phyloP scores from a whole-genome alignment of 2,113 vertebrate species.

The Takifugu bimaculatus region DNA sequence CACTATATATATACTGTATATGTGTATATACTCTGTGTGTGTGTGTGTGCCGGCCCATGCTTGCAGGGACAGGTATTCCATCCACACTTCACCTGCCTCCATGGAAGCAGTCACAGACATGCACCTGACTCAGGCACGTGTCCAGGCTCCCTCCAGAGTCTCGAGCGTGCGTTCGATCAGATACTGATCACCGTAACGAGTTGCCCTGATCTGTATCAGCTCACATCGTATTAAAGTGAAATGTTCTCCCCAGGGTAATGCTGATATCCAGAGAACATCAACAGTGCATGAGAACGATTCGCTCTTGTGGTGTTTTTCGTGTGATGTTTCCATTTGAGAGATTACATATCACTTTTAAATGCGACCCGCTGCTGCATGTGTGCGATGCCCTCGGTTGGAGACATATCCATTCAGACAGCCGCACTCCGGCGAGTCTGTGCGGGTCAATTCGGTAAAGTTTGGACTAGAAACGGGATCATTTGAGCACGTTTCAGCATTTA shows the following conservation, averaged over 20 bases:
- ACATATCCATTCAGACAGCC: slow-evolving; percentile 37
- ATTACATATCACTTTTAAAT: slow-evolving; percentile 12
- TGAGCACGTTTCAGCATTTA: slow-evolving; percentile 61
- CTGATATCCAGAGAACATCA: slow-evolving; percentile 9
- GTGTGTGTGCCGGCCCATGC: too few relatives aligned
- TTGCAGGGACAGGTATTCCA: too few relatives aligned
- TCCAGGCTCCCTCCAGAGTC: slow-evolving; percentile 7
- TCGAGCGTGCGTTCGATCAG: slow-evolving; percentile 5
- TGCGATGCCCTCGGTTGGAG: background rate
- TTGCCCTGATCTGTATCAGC: slow-evolving; percentile 6
- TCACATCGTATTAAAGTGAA: slow-evolving; percentile 7
- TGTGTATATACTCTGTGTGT: too few relatives aligned
- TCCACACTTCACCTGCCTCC: too few relatives aligned
- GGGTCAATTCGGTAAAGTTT: slow-evolving; percentile 51
- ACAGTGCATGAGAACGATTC: slow-evolving; percentile 6
- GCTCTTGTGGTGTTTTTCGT: background rate
- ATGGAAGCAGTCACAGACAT: too few relatives aligned
- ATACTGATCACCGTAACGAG: slow-evolving; percentile 15
- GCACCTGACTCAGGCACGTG: background rate
- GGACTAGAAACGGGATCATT: slow-evolving; percentile 51
- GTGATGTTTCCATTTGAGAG: background rate
- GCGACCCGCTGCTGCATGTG: background rate
- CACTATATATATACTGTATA: too few relatives aligned
- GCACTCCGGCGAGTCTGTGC: slow-evolving; percentile 37
- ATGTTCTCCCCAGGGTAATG: slow-evolving; percentile 9